Evolutionary conservation across 2,113 vertebrate species (phyloP).

Genomic region (Maccullochella peelii): DNA sequence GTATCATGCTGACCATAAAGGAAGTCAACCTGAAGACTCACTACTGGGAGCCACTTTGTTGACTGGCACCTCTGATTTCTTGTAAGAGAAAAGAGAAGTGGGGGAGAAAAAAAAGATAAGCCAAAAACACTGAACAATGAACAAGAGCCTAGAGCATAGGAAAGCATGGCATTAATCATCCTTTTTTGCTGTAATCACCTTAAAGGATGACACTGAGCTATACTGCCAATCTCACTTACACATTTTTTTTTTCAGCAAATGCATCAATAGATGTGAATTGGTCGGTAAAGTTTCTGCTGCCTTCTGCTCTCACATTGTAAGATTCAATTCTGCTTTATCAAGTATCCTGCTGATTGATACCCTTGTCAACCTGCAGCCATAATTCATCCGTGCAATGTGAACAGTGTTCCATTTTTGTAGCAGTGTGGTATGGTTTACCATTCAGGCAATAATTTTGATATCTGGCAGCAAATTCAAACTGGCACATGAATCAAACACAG

Average conservation of each 20-base stretch:
- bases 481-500: constrained; percentile 58
- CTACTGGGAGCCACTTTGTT: constrained; percentile 49
- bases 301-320: constrained; percentile 2
- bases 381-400: constrained; percentile 52
- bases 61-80: constrained; percentile 64
- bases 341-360: constrained; percentile 57
- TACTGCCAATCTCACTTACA: constrained; percentile 37
- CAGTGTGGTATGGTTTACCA: constrained; percentile 36
- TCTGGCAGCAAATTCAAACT: constrained; percentile 53
- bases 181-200: constrained; percentile 37
- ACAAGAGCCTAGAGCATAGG: constrained; percentile 1
- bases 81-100: constrained; percentile 40
- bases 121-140: constrained; percentile 28
- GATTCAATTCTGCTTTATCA: constrained; percentile 49
- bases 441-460: constrained; percentile 62
- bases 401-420: constrained; percentile 38
- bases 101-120: neutral
- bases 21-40: constrained; percentile 37
- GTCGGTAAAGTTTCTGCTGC: constrained; percentile 29
- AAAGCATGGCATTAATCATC: constrained; percentile 37
- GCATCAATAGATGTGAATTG: constrained; percentile 29
- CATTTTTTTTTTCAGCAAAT: constrained; percentile 15
- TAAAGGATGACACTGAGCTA: constrained; percentile 27
- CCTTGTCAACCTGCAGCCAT: constrained; percentile 53
- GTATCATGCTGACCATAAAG: constrained; percentile 28